phyloP scores from a whole-genome alignment of 2,888 invertebrate species.

The Ectemnius lituratus region DNA sequence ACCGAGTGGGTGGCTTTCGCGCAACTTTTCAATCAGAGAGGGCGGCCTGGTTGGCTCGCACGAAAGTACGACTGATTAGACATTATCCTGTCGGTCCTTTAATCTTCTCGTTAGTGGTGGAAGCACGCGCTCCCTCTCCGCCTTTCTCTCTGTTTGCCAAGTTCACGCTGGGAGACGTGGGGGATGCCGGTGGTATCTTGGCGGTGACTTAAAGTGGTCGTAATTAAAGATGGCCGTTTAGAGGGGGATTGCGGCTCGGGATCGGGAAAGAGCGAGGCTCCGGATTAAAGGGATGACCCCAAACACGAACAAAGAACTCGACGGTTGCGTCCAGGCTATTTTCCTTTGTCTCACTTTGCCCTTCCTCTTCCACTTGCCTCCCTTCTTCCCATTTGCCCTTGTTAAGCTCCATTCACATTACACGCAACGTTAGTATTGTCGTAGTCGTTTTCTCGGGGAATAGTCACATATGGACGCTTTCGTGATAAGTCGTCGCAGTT shows the following conservation, averaged over 20 bases:
- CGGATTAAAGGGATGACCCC: conserved; percentile 42
- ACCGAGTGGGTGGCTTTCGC: neutral
- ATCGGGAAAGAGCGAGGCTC: conserved; percentile 28
- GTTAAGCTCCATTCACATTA: no score
- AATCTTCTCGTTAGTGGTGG: conserved; percentile 46
- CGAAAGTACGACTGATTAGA: conserved; percentile 36
- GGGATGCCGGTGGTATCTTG: conserved; percentile 28
- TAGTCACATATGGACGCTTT: no score
- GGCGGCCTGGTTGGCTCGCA: conserved; percentile 2
- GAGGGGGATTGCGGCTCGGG: conserved; percentile 16
- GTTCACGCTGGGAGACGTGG: conserved; percentile 17
- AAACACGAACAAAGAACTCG: conserved; percentile 36
- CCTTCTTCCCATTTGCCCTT: neutral
- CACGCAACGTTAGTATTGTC: no score
- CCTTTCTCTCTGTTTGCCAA: conserved; percentile 28
- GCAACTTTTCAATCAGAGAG: conserved; percentile 7
- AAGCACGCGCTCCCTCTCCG: conserved; percentile 19
- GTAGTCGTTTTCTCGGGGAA: no score
- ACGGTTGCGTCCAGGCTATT: conserved; percentile 12
- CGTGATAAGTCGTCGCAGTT: no score
- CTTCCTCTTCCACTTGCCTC: neutral
- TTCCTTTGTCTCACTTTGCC: conserved; percentile 25
- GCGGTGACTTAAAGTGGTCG: conserved; percentile 65
- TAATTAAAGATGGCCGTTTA: conserved; percentile 69
- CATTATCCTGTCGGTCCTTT: conserved; percentile 44